Conservation (phyloP, 2,888 invertebrate species). For the Tenthredo mesomela region DNA sequence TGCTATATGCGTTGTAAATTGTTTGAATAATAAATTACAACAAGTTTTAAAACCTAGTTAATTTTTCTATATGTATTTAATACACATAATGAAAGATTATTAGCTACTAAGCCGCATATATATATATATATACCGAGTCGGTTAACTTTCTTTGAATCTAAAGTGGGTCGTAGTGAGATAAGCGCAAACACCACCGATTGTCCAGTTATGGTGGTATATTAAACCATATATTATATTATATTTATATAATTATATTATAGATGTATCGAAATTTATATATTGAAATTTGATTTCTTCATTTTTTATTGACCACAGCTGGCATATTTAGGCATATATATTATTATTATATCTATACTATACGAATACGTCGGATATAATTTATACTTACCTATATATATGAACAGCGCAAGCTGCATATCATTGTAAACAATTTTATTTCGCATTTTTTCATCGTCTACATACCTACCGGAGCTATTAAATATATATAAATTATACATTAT, state of each 20-base stretch:
- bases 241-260: no score
- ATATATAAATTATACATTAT: no score
- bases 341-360: no score
- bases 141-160: constrained; percentile 22
- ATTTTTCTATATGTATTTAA: not conserved
- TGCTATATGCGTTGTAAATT: not conserved
- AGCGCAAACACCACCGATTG: not conserved
- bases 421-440: not conserved
- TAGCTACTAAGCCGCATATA: not conserved
- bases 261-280: not conserved
- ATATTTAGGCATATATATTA: not conserved
- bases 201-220: constrained; percentile 38
- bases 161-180: constrained; percentile 36
- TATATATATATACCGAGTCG: not conserved
- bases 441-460: not conserved
- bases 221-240: not conserved
- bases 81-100: constrained; percentile 11
- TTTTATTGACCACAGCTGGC: not conserved
- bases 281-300: not conserved
- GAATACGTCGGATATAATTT: not conserved
- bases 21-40: not conserved
- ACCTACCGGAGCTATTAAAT: not conserved
- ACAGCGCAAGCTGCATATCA: not conserved
- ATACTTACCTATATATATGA: not conserved
- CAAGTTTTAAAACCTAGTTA: not conserved